Evolutionary conservation across 2,888 invertebrate species (phyloP).

Genomic region (Eupithecia subfuscata): DNA sequence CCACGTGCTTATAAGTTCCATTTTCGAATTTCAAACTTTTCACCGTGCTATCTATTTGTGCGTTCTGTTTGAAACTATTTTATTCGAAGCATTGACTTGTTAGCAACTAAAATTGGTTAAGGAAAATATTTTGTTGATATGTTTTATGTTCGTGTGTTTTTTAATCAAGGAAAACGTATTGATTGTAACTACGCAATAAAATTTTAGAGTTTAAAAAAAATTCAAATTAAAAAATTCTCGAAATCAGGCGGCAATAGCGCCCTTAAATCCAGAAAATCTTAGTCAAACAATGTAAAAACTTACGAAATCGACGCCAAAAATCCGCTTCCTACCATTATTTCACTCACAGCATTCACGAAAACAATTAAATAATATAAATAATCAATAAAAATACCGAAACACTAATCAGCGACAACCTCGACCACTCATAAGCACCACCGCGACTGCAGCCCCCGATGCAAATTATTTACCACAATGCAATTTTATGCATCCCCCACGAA

Average conservation of each 20-base stretch:
- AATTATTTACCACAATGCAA: conserved; percentile 79
- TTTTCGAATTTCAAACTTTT: conserved; percentile 68
- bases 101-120: neutral
- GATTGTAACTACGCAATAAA: neutral
- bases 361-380: conserved; percentile 59
- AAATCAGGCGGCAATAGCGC: conserved; percentile 14
- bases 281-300: conserved; percentile 43
- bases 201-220: conserved; percentile 4
- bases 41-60: conserved; percentile 34
- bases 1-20: conserved; percentile 83
- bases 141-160: conserved; percentile 14
- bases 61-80: conserved; percentile 25
- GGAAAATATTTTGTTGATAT: conserved; percentile 17
- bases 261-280: conserved; percentile 13
- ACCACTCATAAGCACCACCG: conserved; percentile 78
- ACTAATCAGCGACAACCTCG: conserved; percentile 75
- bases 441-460: conserved; percentile 75
- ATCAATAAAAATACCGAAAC: conserved; percentile 62
- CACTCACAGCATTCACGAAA: conserved; percentile 60
- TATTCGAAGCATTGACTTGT: neutral
- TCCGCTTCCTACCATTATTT: conserved; percentile 53
- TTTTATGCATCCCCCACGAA: conserved; percentile 64
- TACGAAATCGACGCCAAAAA: conserved; percentile 47
- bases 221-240: neutral
- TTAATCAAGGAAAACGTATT: conserved; percentile 14